A percentile compares a stretch with the other conserved stretches of the same genome.
These are phyloP conservation scores for Alexandromys fortis DNA, from an alignment of 2,113 vertebrate species.

Conservation along the genomic window DNA sequence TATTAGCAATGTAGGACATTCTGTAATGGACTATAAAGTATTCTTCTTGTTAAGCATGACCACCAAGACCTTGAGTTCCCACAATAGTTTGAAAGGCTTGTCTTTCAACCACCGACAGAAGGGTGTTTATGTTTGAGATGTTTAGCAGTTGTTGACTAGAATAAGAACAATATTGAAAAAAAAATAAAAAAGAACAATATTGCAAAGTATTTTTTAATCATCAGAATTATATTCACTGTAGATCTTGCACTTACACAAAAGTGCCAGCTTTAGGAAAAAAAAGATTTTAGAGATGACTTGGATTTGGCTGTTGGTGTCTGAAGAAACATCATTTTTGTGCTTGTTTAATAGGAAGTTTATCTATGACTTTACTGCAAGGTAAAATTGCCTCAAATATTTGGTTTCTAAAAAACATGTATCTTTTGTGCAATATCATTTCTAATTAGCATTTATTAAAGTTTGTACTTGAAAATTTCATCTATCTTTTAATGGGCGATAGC, in stretches of 20 bases:
- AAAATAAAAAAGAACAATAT: neutral
- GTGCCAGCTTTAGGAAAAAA: neutral
- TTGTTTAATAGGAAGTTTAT: neutral
- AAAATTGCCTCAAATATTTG: neutral
- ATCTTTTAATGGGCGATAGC: neutral
- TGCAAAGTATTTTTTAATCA: neutral
- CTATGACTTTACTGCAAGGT: neutral
- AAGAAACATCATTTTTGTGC: neutral
- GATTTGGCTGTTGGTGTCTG: neutral
- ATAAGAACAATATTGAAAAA: neutral
- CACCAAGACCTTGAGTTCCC: neutral
- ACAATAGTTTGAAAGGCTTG: neutral
- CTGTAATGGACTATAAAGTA: neutral
- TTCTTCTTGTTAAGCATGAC: neutral
- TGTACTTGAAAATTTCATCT: neutral
- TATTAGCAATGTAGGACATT: neutral
- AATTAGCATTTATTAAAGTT: neutral
- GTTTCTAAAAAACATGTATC: neutral
- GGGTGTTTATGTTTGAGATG: fast-evolving
- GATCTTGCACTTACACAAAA: neutral
- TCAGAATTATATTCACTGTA: neutral
- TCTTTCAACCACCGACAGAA: neutral
- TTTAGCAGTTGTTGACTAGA: neutral
- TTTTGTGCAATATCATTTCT: neutral
- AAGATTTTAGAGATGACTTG: neutral